Evolutionary conservation across 2,797 vertebrate species (phyloP), one percentile per base, ranked within the genome.

Genomic region (Phataginus tetradactyla): DNA sequence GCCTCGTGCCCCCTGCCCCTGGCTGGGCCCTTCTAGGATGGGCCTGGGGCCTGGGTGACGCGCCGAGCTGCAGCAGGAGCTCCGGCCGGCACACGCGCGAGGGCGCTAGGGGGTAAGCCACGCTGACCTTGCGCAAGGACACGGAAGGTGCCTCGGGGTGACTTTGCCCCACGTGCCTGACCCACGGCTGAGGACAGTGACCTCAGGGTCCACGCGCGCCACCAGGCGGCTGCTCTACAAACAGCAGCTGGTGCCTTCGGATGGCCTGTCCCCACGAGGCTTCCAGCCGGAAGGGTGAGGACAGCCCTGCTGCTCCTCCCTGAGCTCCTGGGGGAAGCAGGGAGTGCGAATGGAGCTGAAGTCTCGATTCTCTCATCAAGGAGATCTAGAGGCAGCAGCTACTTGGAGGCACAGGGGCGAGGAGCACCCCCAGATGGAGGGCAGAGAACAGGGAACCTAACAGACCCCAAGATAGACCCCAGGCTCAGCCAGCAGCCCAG

Each of bases 191-290:
- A 20, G 84, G 39, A 12, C n/a, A 20, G 17, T 0, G 0, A 45
- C 5, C 29, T 45, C 15, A 4, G n/a, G 55, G 71, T 25, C 32
- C 6, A 3, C 15, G 15, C 4, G 1, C 5, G n/a, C 32, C 32
- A 20, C 34, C 0, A 0, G 13, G 34, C 1, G 27, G 37, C n/a
- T 55, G 42, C 57, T 63, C 57, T 29, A 18, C 57, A 10, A 74
- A 23, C 5, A 4, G 12, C 42, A 1, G 0, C 25, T 2, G 3
- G 10, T 18, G 45, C 37, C 57, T 45, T 2, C 4, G 2, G 51
- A 20, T 3, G 21, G 51, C 51, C 20, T 21, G n/a, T 37, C 77
- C 4, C 14, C 45, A 45, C 45, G 20, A 32, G 25, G 1, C 32
- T 14, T n/a, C 49, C 37, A 12, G 49, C 14, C 7, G 25, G 10